Conservation (phyloP, 2,113 vertebrate genomes). For the Parus major region DNA sequence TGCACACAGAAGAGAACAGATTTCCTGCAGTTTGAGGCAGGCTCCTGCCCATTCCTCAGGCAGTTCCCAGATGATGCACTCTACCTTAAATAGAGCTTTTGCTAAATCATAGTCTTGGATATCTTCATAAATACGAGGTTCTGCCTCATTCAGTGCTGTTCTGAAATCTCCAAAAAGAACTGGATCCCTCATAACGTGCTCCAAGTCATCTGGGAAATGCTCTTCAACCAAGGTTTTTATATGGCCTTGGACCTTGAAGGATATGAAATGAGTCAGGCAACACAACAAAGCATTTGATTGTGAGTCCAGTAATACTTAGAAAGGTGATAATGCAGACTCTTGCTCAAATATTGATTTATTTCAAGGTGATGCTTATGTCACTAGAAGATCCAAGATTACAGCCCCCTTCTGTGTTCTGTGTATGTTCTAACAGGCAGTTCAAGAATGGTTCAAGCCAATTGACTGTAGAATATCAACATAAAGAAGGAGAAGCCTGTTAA, state of each 20-base stretch:
- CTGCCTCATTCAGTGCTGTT: constrained; percentile 82
- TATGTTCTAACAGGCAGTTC: not conserved
- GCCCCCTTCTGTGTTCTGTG: not conserved
- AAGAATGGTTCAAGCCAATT: not conserved
- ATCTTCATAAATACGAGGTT: constrained; percentile 90
- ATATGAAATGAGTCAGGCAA: not conserved
- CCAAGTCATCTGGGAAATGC: constrained; percentile 78
- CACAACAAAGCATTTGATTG: not conserved
- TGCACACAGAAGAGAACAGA: not conserved
- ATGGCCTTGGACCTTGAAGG: constrained; percentile 84
- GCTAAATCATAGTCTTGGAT: constrained; percentile 90
- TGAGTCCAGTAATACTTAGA: not conserved
- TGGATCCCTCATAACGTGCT: constrained; percentile 84
- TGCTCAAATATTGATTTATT: not conserved
- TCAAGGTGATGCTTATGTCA: not conserved
- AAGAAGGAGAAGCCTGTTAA: not conserved
- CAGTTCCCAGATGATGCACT: not conserved
- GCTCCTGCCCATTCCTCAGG: not conserved
- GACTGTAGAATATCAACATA: not conserved
- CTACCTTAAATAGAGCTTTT: constrained; percentile 91
- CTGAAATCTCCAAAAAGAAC: constrained; percentile 95
- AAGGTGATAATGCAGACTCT: not conserved
- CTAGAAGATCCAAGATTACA: not conserved
- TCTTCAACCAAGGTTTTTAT: constrained; percentile 78
- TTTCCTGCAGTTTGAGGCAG: not conserved